Evolutionary conservation across 2,888 invertebrate species (phyloP).

Genomic region (Lithosia quadra): DNA sequence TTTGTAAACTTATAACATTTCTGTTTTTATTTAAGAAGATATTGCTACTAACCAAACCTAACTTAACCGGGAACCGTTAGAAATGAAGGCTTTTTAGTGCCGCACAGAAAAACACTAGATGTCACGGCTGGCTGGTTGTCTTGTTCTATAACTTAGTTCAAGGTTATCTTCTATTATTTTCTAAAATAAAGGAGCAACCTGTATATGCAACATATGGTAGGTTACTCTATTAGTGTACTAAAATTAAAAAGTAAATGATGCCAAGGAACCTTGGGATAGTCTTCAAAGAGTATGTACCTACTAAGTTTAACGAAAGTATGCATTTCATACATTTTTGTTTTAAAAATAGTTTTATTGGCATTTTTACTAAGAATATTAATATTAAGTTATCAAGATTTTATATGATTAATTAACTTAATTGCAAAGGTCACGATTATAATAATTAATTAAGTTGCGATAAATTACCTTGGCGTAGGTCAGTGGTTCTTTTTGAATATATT

Average conservation of each 20-base stretch:
- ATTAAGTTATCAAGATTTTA: background rate
- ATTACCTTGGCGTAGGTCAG: slow-evolving; percentile 1
- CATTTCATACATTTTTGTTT: background rate
- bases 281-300: background rate
- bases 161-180: background rate
- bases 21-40: background rate
- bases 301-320: background rate
- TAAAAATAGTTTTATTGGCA: background rate
- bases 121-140: too few relatives aligned
- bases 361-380: background rate
- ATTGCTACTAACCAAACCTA: background rate
- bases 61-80: background rate
- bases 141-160: background rate
- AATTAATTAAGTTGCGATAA: background rate
- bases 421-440: background rate
- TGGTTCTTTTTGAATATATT: background rate
- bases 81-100: background rate
- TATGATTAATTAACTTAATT: background rate
- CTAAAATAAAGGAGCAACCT: background rate
- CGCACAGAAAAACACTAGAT: background rate
- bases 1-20: background rate
- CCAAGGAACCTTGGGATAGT: background rate
- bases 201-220: background rate
- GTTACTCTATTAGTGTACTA: background rate
- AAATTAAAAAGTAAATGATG: background rate